Base-by-base conservation (phyloP, 2,797 vertebrate genomes). In the Apogon hyalosoma region DNA sequence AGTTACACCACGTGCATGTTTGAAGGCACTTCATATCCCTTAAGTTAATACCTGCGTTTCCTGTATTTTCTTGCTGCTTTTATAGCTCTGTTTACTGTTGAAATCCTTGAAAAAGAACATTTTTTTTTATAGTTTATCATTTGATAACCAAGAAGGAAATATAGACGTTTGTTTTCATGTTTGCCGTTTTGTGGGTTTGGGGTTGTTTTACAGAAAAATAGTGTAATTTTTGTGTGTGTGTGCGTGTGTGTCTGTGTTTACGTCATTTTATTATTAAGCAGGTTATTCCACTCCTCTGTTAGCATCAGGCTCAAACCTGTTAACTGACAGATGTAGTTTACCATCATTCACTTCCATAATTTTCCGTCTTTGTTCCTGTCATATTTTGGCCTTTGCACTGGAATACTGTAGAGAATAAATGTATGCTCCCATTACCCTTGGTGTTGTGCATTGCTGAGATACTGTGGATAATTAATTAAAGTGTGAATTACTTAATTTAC, bases 351-450 rank as follows among this genome's bases (percentile, higher is more conserved):
- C 21, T 68, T 46, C 54, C 21, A 43, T 24, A 2, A 16, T 33
- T 75, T 78, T 46, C 33, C 81, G 60, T 62, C 69, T 60, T 78
- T 75, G 58, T 73, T 64, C 69, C 43, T 65, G 7, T 41, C 91
- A 80, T 71, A 56, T 51, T 63, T 75, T 89, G 64, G 84, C 82
- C 63, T 80, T 78, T 93, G 83, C 92, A 88, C 86, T 93, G 90
- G 53, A 91, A 82, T 76, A 46, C 31, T 54, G 33, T 75, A 88
- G 77, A 90, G 91, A 95, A 95, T 95, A 95, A 96, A 96, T 45
- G 42, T 78, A 68, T 82, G 88, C 79, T 79, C 75, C 24, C 5
- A 33, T 42, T 21, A 31, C 49, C 11, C 13, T 51, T n/a, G 10
- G 19, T 57, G 14, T 5, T 42, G 48, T 31, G 52, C 59, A 11